phyloP scores from a whole-genome alignment of 2,113 vertebrate genomes.

The Ceyx melanurus region DNA sequence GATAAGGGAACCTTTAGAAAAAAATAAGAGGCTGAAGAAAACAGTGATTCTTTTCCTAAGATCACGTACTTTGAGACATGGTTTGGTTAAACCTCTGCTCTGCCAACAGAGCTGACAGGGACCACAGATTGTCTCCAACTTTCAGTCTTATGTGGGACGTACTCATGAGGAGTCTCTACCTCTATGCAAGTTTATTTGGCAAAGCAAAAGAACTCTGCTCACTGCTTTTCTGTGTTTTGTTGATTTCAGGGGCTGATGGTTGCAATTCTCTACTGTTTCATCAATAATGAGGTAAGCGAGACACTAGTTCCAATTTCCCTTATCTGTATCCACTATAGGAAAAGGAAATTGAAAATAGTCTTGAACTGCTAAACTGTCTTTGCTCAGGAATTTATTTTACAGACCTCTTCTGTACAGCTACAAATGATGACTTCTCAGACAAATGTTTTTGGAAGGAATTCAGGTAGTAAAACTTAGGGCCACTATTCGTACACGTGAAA shows the following conservation, averaged over 20 bases:
- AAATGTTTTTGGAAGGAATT: slow-evolving; percentile 16
- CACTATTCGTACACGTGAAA: not conserved
- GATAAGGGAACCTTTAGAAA: not conserved
- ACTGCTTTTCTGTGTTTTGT: not conserved
- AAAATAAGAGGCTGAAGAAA: not conserved
- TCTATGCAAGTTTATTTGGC: not conserved
- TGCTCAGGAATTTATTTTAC: not conserved
- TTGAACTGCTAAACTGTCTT: not conserved
- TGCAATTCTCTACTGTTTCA: slow-evolving; percentile 87
- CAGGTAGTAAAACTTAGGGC: not conserved
- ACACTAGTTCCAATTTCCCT: not conserved
- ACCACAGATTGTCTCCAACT: not conserved
- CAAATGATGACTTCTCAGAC: not conserved
- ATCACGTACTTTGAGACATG: not conserved
- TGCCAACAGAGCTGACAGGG: not conserved
- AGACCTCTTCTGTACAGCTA: not conserved
- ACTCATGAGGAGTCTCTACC: not conserved
- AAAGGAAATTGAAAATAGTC: slow-evolving; percentile 31
- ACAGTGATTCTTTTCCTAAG: not conserved
- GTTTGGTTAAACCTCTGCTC: not conserved
- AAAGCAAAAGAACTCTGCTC: not conserved
- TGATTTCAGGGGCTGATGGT: slow-evolving; percentile 85
- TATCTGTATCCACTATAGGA: not conserved
- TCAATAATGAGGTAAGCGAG: slow-evolving; percentile 87
- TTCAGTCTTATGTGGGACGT: not conserved